Conservation (phyloP, 2,797 vertebrate genomes). For the Gobio occitaniae region DNA sequence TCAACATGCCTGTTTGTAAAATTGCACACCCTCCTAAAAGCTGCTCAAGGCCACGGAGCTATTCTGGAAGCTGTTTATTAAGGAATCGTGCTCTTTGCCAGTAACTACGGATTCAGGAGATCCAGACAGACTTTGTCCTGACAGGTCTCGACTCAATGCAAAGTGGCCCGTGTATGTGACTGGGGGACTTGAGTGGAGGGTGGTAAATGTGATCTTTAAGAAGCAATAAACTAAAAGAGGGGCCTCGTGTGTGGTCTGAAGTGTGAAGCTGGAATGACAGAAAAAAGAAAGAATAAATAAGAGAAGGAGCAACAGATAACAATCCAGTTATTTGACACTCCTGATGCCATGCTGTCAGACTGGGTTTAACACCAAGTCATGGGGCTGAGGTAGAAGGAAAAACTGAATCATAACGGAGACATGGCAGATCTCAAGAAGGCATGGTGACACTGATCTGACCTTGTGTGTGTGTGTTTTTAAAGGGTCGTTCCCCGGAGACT, state of each 20-base stretch:
- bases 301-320: neutral
- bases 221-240: slow-evolving; percentile 5
- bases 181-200: neutral
- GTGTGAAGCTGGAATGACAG: slow-evolving; percentile 6
- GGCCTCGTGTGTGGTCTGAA: slow-evolving; percentile 16
- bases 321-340: slow-evolving; percentile 64
- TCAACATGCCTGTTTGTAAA: slow-evolving; percentile 37
- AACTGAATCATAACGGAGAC: slow-evolving; percentile 20
- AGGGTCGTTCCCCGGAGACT: neutral
- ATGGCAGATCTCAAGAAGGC: slow-evolving; percentile 3
- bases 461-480: neutral
- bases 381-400: slow-evolving; percentile 21
- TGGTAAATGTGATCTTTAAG: slow-evolving; percentile 34
- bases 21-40: slow-evolving; percentile 3
- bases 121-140: slow-evolving; percentile 30
- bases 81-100: slow-evolving; percentile 60
- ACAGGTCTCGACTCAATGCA: slow-evolving; percentile 3
- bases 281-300: neutral
- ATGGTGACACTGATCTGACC: slow-evolving; percentile 7
- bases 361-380: slow-evolving; percentile 11
- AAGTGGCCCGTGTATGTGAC: neutral
- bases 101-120: slow-evolving; percentile 53
- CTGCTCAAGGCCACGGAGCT: slow-evolving; percentile 13
- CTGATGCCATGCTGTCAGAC: slow-evolving; percentile 67
- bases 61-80: slow-evolving; percentile 77